Base-by-base conservation (phyloP, 2,113 vertebrate species). In the Porphyrio hochstetteri region DNA sequence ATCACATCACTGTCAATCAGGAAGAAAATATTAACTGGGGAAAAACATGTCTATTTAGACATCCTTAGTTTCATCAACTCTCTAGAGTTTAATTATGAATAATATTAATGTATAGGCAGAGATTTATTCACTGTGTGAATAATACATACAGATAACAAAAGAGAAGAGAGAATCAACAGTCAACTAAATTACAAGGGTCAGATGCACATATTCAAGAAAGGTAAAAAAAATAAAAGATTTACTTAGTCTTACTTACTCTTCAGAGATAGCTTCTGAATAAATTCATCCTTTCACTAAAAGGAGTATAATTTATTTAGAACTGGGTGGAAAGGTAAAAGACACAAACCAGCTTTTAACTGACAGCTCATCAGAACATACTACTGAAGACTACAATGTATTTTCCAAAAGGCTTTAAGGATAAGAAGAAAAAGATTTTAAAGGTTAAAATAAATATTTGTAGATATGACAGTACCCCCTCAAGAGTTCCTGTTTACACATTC, bases 1-100 rank as follows among this genome's bases (percentile, higher is more conserved):
- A 93, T 80, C 93, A 94, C 71, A 95, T 40, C 93, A 75, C 31
- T 88, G 82, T 71, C 91, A 90, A 71, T 87, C 90, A 90, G 69
- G 33, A 91, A 88, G 79, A 82, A 89, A 91, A 80, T 69, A 93
- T 27, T 88, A 75, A 84, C 55, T 36, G 35, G 55, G 72, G 72
- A 82, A 93, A 95, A 84, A 7, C n/a, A 55, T 1, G 1, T 75
- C 90, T 91, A 60, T 78, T 91, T 82, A 90, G 86, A 90, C 65
- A 69, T 70, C 61, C 46, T 83, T 50, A 64, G 84, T 64, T 94
- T 90, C 82, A 61, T 72, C 72, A 93, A 24, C 69, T 90, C 91
- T 90, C 93, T 56, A 12, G 90, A 81, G 86, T 60, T 94, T 93
- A 86, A 88, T 95, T 96, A 89, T 79, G 91, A 96, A 92, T 86